Evolutionary conservation across 2,113 vertebrate species (phyloP), one percentile per base, ranked within the genome.

Genomic region (Heterotilapia buettikoferi): DNA sequence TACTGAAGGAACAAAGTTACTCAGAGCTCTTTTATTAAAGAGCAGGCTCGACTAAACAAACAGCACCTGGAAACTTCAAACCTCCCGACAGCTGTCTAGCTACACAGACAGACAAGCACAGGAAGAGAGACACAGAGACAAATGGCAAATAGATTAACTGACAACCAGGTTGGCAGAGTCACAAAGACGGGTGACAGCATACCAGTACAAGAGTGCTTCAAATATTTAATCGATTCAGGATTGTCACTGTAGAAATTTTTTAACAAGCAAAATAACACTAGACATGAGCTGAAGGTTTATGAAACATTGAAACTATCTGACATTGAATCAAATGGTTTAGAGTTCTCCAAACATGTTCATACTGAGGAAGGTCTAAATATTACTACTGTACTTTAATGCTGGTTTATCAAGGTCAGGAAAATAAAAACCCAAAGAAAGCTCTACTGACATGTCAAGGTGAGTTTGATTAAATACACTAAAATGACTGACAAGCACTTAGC

Each of bases 21-120:
- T 78, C 78, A 8, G 73, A 88, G 56, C 54, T 89, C 38, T 79
- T 90, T 94, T 88, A 92, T 91, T 91, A 85, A 87, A 87, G 89
- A 90, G 16, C 66, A 50, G 86, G 43, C 86, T 92, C 80, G 47
- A 26, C 88, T 85, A 80, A 94, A 92, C 89, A 95, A 95, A 94
- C 89, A 86, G 79, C 92, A 94, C 93, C 94, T 94, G 94, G 86
- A 89, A 89, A 89, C 88, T 94, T 94, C 92, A 95, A 93, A 90
- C 85, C 83, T 82, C 16, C 29, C 36, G 33, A 89, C 94, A 93
- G 93, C 94, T 92, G 94, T 90, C 92, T 79, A 21, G 86, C 79
- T 89, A 14, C 87, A 85, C 10, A 57, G 80, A 80, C 83, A 85
- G 47, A 86, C 82, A 68, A 21, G 81, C 71, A 89, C 84, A 80